These are phyloP conservation scores for Clitarchus hookeri DNA, from an alignment of 2,888 invertebrate species.

Conservation along the genomic window DNA sequence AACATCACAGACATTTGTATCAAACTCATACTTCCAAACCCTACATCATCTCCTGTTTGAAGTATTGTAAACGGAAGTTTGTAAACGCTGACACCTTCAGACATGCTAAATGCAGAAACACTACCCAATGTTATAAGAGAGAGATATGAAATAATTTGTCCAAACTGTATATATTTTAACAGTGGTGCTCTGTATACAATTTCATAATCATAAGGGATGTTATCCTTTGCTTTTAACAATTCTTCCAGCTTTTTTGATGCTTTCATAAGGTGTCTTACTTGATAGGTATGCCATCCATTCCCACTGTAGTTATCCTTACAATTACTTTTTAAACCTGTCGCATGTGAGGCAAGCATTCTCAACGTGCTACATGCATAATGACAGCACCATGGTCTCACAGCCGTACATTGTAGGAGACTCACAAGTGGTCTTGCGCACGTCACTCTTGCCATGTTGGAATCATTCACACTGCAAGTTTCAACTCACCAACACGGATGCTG, in stretches of 20 bases:
- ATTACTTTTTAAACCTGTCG: neutral
- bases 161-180: neutral
- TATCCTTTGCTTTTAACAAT: constrained; percentile 1
- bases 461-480: neutral
- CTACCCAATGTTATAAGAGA: neutral
- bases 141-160: constrained; percentile 16
- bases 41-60: neutral
- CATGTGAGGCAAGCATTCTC: neutral
- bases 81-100: neutral
- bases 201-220: constrained; percentile 21
- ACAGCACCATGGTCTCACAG: neutral
- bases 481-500: neutral
- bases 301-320: neutral
- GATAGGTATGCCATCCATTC: neutral
- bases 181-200: constrained; percentile 28
- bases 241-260: constrained; percentile 25
- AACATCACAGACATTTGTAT: constrained; percentile 1
- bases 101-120: neutral
- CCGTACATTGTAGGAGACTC: neutral
- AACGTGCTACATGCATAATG: neutral
- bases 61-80: neutral
- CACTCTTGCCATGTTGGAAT: neutral
- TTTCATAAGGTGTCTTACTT: neutral
- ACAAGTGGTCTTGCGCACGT: neutral
- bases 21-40: neutral